These are phyloP conservation scores for Dryococelus australis DNA, from an alignment of 2,888 invertebrate species.

Conservation along the genomic window DNA sequence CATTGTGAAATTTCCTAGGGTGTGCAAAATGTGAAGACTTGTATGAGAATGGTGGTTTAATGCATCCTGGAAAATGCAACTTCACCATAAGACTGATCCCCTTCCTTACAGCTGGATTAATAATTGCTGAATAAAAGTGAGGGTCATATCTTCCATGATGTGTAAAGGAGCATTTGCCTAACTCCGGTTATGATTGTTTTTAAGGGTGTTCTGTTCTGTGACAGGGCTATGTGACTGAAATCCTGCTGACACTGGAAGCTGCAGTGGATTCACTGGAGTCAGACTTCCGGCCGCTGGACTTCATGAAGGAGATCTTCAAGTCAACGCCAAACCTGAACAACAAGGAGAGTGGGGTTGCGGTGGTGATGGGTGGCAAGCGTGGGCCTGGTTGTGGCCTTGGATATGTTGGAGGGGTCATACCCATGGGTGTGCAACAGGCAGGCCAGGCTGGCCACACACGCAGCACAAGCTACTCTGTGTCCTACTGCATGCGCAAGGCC, in stretches of 20 bases:
- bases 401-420: conserved; percentile 55
- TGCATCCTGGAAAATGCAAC: too few relatives aligned
- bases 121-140: too few relatives aligned
- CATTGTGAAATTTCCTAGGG: too few relatives aligned
- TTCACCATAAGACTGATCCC: too few relatives aligned
- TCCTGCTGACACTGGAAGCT: conserved; percentile 93
- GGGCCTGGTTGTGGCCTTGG: conserved; percentile 55
- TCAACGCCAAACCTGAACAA: conserved; percentile 95
- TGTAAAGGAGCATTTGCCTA: too few relatives aligned
- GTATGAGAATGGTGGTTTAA: too few relatives aligned
- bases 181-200: too few relatives aligned
- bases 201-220: conserved; percentile 37
- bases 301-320: conserved; percentile 95
- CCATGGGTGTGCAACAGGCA: conserved; percentile 54
- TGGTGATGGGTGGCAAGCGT: conserved; percentile 63
- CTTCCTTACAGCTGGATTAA: too few relatives aligned
- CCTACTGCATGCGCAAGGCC: conserved; percentile 80
- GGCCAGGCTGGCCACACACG: conserved; percentile 77
- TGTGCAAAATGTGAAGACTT: too few relatives aligned
- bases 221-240: conserved; percentile 94
- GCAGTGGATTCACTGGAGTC: conserved; percentile 94
- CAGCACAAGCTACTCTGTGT: conserved; percentile 93
- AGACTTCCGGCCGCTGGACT: conserved; percentile 89
- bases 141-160: too few relatives aligned
- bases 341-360: conserved; percentile 68